A percentile compares a stretch with the other conserved stretches of the same genome.
Conservation (phyloP, 2,888 invertebrate species). For the Notodromas monacha region DNA sequence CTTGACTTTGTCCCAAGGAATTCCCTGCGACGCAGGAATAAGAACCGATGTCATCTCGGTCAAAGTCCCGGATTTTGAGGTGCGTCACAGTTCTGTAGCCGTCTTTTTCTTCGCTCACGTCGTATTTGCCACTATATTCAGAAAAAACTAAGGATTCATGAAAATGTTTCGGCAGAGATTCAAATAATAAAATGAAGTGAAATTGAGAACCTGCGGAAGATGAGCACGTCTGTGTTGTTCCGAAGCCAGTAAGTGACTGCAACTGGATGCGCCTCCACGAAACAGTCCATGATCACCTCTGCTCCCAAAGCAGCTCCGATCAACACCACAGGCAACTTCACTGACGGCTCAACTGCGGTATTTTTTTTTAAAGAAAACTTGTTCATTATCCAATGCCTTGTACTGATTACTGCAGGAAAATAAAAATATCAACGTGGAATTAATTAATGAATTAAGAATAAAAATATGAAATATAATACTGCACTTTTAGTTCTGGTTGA, state of each 20-base stretch:
- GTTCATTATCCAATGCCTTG: too few relatives aligned
- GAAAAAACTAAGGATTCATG: too few relatives aligned
- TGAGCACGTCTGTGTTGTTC: slow-evolving; percentile 11
- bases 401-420: too few relatives aligned
- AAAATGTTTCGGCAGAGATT: too few relatives aligned
- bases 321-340: slow-evolving; percentile 12
- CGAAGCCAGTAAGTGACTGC: slow-evolving; percentile 12
- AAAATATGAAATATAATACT: too few relatives aligned
- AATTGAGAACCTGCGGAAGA: too few relatives aligned
- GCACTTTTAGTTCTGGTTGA: too few relatives aligned
- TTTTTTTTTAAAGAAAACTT: too few relatives aligned
- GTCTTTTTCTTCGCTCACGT: slow-evolving; percentile 30
- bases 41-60: slow-evolving; percentile 28
- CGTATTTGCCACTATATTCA: slow-evolving; percentile 44
- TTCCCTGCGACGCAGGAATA: slow-evolving; percentile 50
- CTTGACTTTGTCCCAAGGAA: slow-evolving; percentile 40
- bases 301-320: slow-evolving; percentile 11
- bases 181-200: too few relatives aligned
- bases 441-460: too few relatives aligned
- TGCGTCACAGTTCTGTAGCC: slow-evolving; percentile 38
- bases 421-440: too few relatives aligned
- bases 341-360: slow-evolving; percentile 13
- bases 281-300: slow-evolving; percentile 11
- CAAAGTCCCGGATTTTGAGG: slow-evolving; percentile 27
- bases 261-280: slow-evolving; percentile 12